Base-by-base conservation (phyloP, 2,113 vertebrate genomes). In the Labeo catla region DNA sequence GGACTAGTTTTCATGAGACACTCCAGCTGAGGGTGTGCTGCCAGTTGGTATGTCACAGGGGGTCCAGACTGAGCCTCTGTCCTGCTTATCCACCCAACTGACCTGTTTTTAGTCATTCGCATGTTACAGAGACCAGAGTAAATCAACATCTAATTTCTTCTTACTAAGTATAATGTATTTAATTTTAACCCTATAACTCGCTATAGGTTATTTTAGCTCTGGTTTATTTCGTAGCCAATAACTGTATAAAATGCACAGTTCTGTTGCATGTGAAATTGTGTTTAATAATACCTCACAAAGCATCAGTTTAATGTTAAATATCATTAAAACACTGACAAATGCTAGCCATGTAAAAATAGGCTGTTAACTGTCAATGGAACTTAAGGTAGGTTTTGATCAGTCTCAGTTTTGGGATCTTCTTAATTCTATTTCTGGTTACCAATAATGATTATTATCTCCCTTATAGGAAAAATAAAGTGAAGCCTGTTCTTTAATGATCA, bases 21-120 rank as follows among this genome's bases (percentile, higher is more conserved):
- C 59, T 87, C 65, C 65, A 85, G 82, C 84, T 77, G 76, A 59
- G 34, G 28, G 39, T 66, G 39, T 59, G 47, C 77, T 89, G 86
- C 79, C 74, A 87, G 21, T 68, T 59, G 59, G 83, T 86, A 34
- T 82, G 47, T 49, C 68, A 63, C 74, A 49, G 70, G 63, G 47
- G 77, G 70, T 87, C 36, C 76, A 82, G 83, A 78, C 28, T 82
- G 83, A 76, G 9, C 7, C 15, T 54, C 36, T 81, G 70, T 73
- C 43, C 78, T 82, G 74, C 39, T 87, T 78, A 84, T n/a, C 6
- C 76, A 84, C 54, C 76, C 65, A 23, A 52, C 54, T 89, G 68
- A 57, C 83, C 50, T 76, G 66, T 49, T 76, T 88, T 50, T 78
- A 74, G 77, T 86, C 47, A 45, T n/a, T 47, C 57, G n/a, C 50